A percentile compares a stretch with the other conserved stretches of the same genome.
phyloP scores from a whole-genome alignment of 2,888 invertebrate species.

The Folsomia manolachei region DNA sequence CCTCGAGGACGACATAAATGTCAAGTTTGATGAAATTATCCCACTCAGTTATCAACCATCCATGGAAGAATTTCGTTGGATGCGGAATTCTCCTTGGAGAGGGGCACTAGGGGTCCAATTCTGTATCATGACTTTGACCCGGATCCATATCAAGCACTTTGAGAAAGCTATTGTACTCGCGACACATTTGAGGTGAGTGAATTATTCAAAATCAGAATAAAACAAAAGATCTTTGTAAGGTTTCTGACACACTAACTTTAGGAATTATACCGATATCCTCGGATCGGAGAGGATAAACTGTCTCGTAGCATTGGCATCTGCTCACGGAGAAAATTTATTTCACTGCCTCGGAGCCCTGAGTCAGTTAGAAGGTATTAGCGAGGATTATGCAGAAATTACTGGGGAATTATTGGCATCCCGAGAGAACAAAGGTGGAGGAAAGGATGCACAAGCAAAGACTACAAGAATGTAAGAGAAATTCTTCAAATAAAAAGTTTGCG shows the following conservation, averaged over 20 bases:
- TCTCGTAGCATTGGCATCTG: slow-evolving; percentile 63
- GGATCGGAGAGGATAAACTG: slow-evolving; percentile 69
- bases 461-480: neutral
- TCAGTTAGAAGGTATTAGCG: neutral
- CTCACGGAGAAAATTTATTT: slow-evolving; percentile 54
- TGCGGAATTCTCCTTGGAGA: slow-evolving; percentile 75
- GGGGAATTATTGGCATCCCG: neutral
- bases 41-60: neutral
- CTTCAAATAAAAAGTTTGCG: neutral
- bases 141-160: slow-evolving; percentile 64
- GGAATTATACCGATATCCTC: slow-evolving; percentile 78
- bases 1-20: neutral
- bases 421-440: neutral
- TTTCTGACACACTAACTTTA: too few relatives aligned
- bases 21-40: neutral
- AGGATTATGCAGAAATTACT: neutral
- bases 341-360: neutral
- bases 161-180: slow-evolving; percentile 36
- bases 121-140: slow-evolving; percentile 72
- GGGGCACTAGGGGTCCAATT: slow-evolving; percentile 84
- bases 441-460: neutral
- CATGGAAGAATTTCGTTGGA: slow-evolving; percentile 35
- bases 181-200: slow-evolving; percentile 30
- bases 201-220: too few relatives aligned
- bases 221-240: too few relatives aligned